Base-by-base conservation (phyloP, 2,113 vertebrate species). In the Nannobrachium achirus region DNA sequence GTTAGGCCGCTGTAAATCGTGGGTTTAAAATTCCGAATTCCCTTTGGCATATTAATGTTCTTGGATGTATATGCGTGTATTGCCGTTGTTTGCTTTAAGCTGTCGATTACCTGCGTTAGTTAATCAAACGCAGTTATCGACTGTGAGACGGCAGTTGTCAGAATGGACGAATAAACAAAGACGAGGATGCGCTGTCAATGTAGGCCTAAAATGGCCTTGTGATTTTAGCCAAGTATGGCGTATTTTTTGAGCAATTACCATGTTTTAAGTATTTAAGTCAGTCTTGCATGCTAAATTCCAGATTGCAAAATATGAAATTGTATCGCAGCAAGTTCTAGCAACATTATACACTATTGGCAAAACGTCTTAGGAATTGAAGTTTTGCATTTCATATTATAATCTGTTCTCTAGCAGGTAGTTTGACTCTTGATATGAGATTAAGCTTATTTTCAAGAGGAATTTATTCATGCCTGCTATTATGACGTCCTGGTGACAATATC, bases 201-300 rank as follows among this genome's bases (percentile, higher is more conserved):
- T 66, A 81, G 91, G 89, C 91, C 92, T 90, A 82, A 84, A 86
- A 85, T 82, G 91, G 91, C 90, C 86, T 79, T 86, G 80, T 76
- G 75, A 88, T 33, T 33, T 33, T 86, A 81, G 72, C 72, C 80
- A 83, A 89, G 64, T 89, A 79, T 93, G 86, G 85, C 89, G 89
- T 90, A 91, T 90, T 91, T 80, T 85, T 68, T 79, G 70, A 78
- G 71, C 55, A 84, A 59, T 72, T 83, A 64, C 63, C 41, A 61
- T 40, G 16, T 48, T 40, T 76, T 66, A 53, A 61, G 40, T 16
- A 38, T 3, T 1, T 3, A 64, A 39, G 40, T 55, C 2, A 1
- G 25, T 55, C 1, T 9, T 0, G n/a, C 14, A 67, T 60, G 63
- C 2, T 33, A 48, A 6, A 48, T 53, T 20, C 10, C 9, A 6